Evolutionary conservation across 2,888 invertebrate species (phyloP), one percentile per base, ranked within the genome.

Genomic region (Seladonia tumulorum): DNA sequence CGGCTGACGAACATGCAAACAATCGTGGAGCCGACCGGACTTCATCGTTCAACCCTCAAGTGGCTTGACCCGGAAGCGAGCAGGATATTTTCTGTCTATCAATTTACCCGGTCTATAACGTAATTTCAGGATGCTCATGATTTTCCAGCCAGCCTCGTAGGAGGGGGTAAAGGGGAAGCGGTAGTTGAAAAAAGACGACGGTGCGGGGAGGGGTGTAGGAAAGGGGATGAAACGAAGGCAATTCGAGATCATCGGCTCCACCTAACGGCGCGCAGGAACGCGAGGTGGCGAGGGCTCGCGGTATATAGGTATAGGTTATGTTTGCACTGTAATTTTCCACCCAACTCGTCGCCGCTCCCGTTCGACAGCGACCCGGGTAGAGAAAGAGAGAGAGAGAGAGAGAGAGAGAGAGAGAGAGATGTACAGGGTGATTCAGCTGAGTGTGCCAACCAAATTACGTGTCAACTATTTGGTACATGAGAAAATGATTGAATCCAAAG

Each of bases 311-410:
- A 87, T 88, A 88, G 90, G 89, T 92, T 92, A 92, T 94, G 94
- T 94, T 94, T 94, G 93, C 93, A 93, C 93, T 94, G 94, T 94
- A 94, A 94, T 94, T 94, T 93, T 90, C 92, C 92, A 91, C 82
- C 83, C 87, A 88, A 87, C 91, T 86, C 90, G 81, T 80, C 85
- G 83, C 73, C 82, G 82, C 82, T 81, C 76, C 81, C 68, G 79
- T 74, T 76, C 82, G 68, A 82, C 88, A 78, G 82, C 84, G 63
- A 60, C 75, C 25, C 66, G 68, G 57, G 5, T 25, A 78, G 42
- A 2, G 14, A 74, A 60, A 45, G 18, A 29, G 29, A 49, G 42
- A 78, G 74, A 73, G 29, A 66, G 39, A 68, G 78, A 42, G 63
- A 53, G 49, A 72, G 22, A 16, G 35, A 74, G 29, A 60, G 75